Percentiles rank a stretch among this genome's conserved stretches.
These are phyloP conservation scores for Caradrina clavipalpis DNA, from an alignment of 2,888 invertebrate species.

Conservation along the genomic window DNA sequence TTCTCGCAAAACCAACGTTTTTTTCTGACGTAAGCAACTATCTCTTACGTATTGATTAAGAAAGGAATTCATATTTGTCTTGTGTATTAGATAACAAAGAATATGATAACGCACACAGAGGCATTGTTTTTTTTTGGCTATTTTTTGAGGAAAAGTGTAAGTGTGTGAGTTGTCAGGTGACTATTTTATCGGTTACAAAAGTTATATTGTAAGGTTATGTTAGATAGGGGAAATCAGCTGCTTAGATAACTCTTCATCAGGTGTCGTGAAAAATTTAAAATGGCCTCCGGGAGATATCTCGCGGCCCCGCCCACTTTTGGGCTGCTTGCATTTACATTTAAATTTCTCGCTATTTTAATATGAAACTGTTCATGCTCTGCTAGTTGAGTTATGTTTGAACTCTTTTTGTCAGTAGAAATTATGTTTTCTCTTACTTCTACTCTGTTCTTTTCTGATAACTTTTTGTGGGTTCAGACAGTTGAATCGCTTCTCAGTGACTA, in stretches of 20 bases:
- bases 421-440: too few species aligned
- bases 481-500: too few species aligned
- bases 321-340: too few species aligned
- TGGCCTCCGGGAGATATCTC: background rate
- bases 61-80: slow-evolving; percentile 14
- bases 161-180: background rate
- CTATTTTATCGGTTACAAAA: background rate
- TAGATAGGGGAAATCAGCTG: background rate
- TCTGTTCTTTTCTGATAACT: too few species aligned
- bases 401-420: too few species aligned
- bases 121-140: background rate
- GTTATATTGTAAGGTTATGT: background rate
- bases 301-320: background rate
- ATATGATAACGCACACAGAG: slow-evolving; percentile 13
- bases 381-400: too few species aligned
- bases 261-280: background rate
- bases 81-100: slow-evolving; percentile 35
- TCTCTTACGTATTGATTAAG: slow-evolving; percentile 31
- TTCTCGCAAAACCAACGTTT: slow-evolving; percentile 14
- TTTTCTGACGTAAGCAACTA: slow-evolving; percentile 30
- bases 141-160: background rate
- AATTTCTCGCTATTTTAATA: too few species aligned
- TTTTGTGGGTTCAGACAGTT: too few species aligned
- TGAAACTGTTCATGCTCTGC: too few species aligned
- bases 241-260: background rate